Base-by-base conservation (phyloP, 1,140 invertebrate genomes). In the Sweltsa coloradensis region DNA sequence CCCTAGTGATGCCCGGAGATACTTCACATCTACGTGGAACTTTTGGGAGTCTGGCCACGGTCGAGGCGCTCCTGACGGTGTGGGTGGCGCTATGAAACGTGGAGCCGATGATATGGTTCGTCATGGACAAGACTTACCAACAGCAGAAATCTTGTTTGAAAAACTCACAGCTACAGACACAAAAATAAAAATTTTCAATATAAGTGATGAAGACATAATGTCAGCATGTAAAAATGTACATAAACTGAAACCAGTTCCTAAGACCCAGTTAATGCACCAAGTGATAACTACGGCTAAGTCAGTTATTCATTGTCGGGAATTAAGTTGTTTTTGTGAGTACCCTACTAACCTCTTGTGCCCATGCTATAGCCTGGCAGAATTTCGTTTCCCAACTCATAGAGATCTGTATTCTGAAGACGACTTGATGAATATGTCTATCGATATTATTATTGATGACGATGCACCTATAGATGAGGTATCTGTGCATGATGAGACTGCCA, bases 31-130 rank as follows among this genome's bases (percentile, higher is more conserved):
- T 14, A 45, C 60, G 2, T 71, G 63, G 64, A 68, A 65, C 49
- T 70, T 60, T 53, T 56, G 50, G 22, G 63, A 66, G 56, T 53
- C 63, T 29, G 63, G 63, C 4, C 65, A 69, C 58, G 67, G 66
- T 7, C 70, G 69, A 55, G 66, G 65, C 3, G 56, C 57, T 14
- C 60, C 64, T 34, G 62, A 69, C 62, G 66, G 65, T 26, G 53
- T 68, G 45, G 68, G 65, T 11, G 62, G 59, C 24, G 36, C 44
- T 18, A 34, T 70, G 22, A 72, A 70, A 56, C 57, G 52, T 47
- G 59, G 57, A 42, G 57, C 56, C 16, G 60, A 66, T 51, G 52
- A 47, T 41, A 51, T 57, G 31, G 58, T 66, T 3, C 55, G 56
- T 26, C 41, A 50, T 40, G 60, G 62, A 26, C 49, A 55, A 22